Evolutionary conservation across 2,888 invertebrate species (phyloP), one percentile per base, ranked within the genome.

Genomic region (Hymenopus coronatus): DNA sequence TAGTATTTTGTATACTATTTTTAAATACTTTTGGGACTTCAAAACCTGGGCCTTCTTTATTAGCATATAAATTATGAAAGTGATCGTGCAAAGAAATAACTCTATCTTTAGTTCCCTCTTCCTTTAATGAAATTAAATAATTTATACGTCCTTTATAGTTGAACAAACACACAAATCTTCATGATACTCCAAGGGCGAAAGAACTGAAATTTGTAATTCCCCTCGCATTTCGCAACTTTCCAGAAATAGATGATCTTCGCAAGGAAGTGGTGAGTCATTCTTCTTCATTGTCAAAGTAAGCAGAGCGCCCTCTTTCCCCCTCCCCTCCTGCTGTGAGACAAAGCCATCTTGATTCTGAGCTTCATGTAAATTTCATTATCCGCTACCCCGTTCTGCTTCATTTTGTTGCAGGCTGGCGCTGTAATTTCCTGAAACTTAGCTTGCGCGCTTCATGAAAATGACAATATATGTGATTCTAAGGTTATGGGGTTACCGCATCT

Each of bases 321-420:
- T 9, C 30, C 30, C 20, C 33, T 28, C 86, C 86, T 30, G 25
- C 81, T 86, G 86, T 28, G 85, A 89, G 86, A 89, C 86, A 83
- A 89, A 89, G 89, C 89, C 89, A 89, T 89, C 54, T 86, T 83
- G 89, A 89, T 86, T 87, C 89, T 83, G 54, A 54, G 89, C 89
- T 89, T 83, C 89, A 89, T 89, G 89, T 89, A 89, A 89, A 89
- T 89, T 89, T 89, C 89, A 89, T 89, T 89, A 89, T 86, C 84
- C 54, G 30, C 83, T 84, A 83, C 83, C 70, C 83, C 88, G 28
- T 12, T n/a, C 27, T 14, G 54, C 82, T 82, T 28, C 88, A 28
- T 54, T 54, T 46, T 40, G 27, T 33, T n/a, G 20, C 54, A 25
- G 81, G 81, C 81, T 27, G 54, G 89, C 46, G 86, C 54, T 89